Conservation (phyloP, 2,113 vertebrate species). For the Casuarius casuarius region DNA sequence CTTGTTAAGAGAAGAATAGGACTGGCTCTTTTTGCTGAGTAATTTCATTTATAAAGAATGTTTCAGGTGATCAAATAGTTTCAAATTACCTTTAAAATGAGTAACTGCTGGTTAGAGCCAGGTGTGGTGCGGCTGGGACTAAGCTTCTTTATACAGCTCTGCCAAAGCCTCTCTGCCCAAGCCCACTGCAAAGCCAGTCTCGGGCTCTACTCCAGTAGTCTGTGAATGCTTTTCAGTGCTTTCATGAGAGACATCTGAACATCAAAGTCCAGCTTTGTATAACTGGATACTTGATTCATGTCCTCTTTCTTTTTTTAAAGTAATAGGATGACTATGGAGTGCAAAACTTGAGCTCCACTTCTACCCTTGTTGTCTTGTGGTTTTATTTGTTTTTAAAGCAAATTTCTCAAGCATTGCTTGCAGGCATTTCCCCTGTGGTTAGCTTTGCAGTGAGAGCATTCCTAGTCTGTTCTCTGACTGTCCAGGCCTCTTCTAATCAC, state of each 20-base stretch:
- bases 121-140: background rate
- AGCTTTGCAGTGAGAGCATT: slow-evolving; percentile 57
- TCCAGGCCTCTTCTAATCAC: slow-evolving; percentile 53
- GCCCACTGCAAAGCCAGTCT: slow-evolving; percentile 51
- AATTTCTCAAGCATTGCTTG: slow-evolving; percentile 57
- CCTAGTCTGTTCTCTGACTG: background rate
- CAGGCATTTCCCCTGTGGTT: slow-evolving; percentile 52
- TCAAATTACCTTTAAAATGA: background rate
- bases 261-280: background rate
- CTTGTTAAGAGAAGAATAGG: background rate
- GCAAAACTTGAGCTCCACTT: slow-evolving; percentile 52
- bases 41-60: background rate
- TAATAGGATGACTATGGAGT: slow-evolving; percentile 30
- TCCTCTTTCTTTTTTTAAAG: slow-evolving; percentile 17
- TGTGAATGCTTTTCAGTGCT: background rate
- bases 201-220: background rate
- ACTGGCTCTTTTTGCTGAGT: slow-evolving; percentile 16
- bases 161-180: slow-evolving; percentile 6
- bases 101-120: background rate
- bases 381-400: slow-evolving; percentile 44
- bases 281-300: slow-evolving; percentile 1
- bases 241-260: background rate
- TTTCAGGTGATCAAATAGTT: background rate
- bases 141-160: background rate
- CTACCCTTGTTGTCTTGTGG: slow-evolving; percentile 19